Percentiles rank a stretch among this genome's conserved stretches.
These are phyloP conservation scores for Aplidium turbinatum DNA, from an alignment of 23 tunicate species.

Conservation along the genomic window DNA sequence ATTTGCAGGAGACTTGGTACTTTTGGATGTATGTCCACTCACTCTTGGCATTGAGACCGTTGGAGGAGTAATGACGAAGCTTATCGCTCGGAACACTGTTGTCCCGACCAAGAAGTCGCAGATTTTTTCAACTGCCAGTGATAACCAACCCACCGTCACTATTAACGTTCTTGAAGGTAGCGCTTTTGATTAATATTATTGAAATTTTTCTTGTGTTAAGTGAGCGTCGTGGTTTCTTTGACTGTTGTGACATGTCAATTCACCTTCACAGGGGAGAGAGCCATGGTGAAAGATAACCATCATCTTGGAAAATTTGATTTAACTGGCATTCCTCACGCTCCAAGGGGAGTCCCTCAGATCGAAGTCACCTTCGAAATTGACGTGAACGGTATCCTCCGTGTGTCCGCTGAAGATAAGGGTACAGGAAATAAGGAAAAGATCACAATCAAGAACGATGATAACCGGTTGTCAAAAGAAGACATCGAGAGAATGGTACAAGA, in stretches of 20 bases:
- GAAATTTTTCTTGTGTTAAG: not conserved
- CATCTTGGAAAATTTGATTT: constrained; percentile 78
- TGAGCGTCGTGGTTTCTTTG: too few relatives aligned
- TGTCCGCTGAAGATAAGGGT: constrained; percentile 85
- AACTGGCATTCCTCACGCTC: constrained; percentile 83
- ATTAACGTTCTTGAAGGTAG: constrained; percentile 74
- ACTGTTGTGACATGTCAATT: not conserved
- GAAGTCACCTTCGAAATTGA: constrained; percentile 89
- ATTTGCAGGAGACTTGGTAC: constrained; percentile 47
- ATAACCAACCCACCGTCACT: constrained; percentile 84
- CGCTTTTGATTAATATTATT: not conserved
- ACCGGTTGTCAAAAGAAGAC: constrained; percentile 69
- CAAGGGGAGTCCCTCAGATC: constrained; percentile 73
- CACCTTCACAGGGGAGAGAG: constrained; percentile 52
- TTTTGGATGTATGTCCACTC: constrained; percentile 66
- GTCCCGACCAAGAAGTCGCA: constrained; percentile 84
- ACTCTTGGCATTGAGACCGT: constrained; percentile 89
- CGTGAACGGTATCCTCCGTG: constrained; percentile 72
- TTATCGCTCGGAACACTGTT: constrained; percentile 70
- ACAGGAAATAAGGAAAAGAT: constrained; percentile 82
- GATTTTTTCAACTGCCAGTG: constrained; percentile 86
- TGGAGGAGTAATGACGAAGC: constrained; percentile 91
- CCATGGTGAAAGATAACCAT: constrained; percentile 80
- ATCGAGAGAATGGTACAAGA: constrained; percentile 73
- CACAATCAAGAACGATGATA: constrained; percentile 61